Conservation (phyloP, 2,113 vertebrate genomes). For the Apteryx mantelli region DNA sequence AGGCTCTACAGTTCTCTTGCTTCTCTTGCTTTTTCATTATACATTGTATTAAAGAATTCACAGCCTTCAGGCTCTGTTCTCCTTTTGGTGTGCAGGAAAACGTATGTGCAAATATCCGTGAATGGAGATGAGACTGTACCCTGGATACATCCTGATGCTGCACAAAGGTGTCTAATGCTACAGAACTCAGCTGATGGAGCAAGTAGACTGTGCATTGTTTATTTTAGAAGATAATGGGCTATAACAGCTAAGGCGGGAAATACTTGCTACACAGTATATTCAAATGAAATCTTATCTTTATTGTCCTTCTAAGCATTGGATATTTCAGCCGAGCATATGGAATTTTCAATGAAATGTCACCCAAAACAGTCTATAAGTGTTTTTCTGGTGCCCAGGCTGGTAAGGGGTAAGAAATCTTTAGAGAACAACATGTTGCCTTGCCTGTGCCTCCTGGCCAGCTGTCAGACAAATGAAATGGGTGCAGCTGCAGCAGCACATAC, state of each 20-base stretch:
- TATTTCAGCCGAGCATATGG: constrained; percentile 47
- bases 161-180: not conserved
- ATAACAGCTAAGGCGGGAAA: not conserved
- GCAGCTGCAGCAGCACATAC: not conserved
- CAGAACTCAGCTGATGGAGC: not conserved
- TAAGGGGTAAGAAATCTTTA: constrained; percentile 6
- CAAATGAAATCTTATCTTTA: constrained; percentile 22
- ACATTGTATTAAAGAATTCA: not conserved
- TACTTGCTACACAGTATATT: not conserved
- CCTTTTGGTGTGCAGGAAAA: not conserved
- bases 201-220: not conserved
- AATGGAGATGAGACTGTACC: not conserved
- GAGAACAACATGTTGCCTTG: not conserved
- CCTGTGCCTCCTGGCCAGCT: not conserved
- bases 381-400: constrained; percentile 26
- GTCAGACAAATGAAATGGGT: not conserved
- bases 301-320: constrained; percentile 37
- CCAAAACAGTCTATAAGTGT: constrained; percentile 19
- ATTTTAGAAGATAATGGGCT: constrained; percentile 13
- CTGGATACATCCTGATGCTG: not conserved
- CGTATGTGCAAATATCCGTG: not conserved
- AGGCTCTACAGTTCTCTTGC: not conserved
- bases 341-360: constrained; percentile 28
- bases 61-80: not conserved
- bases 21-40: not conserved